Evolutionary conservation across 2,113 vertebrate genomes (phyloP), one percentile per base, ranked within the genome.

Genomic region (Phycodurus eques): DNA sequence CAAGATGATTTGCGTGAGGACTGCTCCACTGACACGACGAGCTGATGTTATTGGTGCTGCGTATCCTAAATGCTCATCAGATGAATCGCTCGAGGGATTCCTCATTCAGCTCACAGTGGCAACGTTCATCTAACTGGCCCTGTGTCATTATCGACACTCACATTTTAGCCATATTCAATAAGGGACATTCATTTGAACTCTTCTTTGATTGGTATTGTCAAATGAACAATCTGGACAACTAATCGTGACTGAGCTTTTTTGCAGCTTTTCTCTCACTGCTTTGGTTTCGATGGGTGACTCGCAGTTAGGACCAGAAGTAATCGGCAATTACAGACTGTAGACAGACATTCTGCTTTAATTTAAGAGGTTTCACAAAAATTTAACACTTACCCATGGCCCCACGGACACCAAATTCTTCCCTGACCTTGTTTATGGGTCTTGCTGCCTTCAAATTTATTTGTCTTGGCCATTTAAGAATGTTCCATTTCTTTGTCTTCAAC

Each of bases 1-100:
- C 91, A 91, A 92, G 82, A 87, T 84, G 82, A 87, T 93, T 93
- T 91, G 76, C 84, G 84, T 79, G 70, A 85, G 75, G 80, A 77
- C 82, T 74, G 79, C 75, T 17, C 77, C 80, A 73, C 81, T 39
- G 31, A 53, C 67, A 75, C 72, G 69, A 31, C 57, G 53, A 78
- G 75, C 77, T 83, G 74, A 72, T 80, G 72, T 82, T 84, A 67
- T 87, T 80, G 67, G 63, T 75, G 71, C 46, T 67, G 70, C 65
- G 63, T 68, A 71, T 79, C 63, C 81, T 77, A 88, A 87, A 87
- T 81, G 73, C 76, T 69, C 80, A 67, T 39, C 33, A 53, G 76
- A 78, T 79, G 77, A 80, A 85, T 84, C 70, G 70, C 71, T 67
- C 59, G 64, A 80, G 65, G 65, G 62, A 44, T 63, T 57, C 80